Evolutionary conservation across 2,797 vertebrate genomes (phyloP).

Genomic region (Muscicapa comitata): DNA sequence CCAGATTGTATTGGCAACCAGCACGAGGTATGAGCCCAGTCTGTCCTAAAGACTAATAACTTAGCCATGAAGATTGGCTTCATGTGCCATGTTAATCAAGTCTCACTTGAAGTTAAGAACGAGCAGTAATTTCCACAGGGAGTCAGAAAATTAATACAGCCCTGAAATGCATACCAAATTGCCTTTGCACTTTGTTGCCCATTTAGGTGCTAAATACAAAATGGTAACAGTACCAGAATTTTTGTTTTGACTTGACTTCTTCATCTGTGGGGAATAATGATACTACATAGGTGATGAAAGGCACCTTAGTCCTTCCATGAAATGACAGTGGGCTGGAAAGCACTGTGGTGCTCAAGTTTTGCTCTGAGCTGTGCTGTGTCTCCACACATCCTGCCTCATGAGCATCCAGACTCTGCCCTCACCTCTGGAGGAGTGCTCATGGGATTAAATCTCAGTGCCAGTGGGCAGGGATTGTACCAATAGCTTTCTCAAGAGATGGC

Average conservation of each 20-base stretch:
- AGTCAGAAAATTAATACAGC: neutral
- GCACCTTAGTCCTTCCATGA: neutral
- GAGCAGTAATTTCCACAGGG: neutral
- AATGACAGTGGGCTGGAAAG: neutral
- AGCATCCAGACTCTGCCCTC: neutral
- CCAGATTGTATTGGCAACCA: neutral
- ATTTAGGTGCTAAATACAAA: neutral
- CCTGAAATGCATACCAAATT: neutral
- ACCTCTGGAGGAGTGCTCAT: accelerated
- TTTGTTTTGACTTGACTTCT: neutral
- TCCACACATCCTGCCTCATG: neutral
- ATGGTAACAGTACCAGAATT: neutral
- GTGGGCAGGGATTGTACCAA: neutral
- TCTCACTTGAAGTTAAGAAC: neutral
- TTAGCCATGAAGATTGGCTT: neutral
- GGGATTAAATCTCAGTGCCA: neutral
- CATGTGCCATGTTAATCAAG: neutral
- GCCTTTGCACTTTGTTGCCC: neutral
- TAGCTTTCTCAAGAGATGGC: neutral
- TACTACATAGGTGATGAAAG: neutral
- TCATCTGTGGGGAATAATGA: neutral
- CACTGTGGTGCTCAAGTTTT: neutral
- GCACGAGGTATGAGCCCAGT: neutral
- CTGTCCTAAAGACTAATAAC: neutral
- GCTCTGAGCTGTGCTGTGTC: neutral